A percentile compares a stretch with the other conserved stretches of the same genome.
phyloP scores from a whole-genome alignment of 2,113 vertebrate genomes.

The Ovibos moschatus region DNA sequence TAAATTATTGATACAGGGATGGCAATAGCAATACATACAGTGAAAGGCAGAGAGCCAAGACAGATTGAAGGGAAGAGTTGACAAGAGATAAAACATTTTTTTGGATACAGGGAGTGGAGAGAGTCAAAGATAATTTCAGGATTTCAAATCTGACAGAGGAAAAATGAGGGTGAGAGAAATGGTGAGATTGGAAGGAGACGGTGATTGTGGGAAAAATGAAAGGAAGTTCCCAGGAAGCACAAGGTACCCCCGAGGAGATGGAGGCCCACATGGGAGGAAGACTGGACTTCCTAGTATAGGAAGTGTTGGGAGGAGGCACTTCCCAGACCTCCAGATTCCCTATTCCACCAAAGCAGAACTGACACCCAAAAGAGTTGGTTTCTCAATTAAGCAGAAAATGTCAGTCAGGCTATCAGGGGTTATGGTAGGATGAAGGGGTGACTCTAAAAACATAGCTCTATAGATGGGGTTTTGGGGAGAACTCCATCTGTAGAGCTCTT shows the following conservation, averaged over 20 bases:
- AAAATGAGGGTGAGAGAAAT: neutral
- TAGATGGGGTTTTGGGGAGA: too few relatives aligned
- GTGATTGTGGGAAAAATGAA: neutral
- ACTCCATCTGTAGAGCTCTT: neutral
- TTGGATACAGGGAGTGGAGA: neutral
- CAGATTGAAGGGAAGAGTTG: neutral
- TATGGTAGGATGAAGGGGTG: neutral
- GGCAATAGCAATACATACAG: neutral
- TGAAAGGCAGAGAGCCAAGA: neutral
- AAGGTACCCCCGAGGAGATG: neutral
- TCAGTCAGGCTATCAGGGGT: neutral
- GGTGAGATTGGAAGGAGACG: neutral
- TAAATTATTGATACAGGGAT: neutral
- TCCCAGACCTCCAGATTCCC: too few relatives aligned
- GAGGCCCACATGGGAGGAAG: neutral
- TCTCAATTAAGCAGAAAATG: neutral
- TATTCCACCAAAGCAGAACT: neutral
- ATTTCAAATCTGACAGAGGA: neutral
- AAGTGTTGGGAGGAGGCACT: neutral
- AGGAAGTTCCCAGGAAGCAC: neutral
- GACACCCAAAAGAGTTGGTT: neutral
- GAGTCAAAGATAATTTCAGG: neutral
- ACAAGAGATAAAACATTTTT: neutral
- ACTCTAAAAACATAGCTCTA: neutral
- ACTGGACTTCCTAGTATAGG: neutral